Conservation (phyloP, 2,113 vertebrate species). For the Apodemus sylvaticus region DNA sequence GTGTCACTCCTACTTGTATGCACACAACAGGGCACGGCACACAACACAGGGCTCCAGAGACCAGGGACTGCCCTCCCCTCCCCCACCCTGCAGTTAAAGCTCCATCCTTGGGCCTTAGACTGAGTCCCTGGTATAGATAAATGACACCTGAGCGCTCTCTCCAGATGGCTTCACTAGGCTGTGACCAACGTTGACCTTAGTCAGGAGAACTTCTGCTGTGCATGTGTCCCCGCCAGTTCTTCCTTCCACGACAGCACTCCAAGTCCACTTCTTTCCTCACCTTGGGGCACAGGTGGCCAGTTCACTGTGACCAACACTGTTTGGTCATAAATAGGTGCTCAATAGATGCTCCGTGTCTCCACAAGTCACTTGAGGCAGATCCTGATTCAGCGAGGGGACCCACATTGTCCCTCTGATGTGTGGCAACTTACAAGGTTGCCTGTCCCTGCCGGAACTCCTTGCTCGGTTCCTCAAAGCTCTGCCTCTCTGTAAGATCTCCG, state of each 20-base stretch:
- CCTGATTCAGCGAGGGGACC: not conserved
- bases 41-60: not conserved
- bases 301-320: not conserved
- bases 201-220: not conserved
- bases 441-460: not conserved
- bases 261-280: not conserved
- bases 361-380: not conserved
- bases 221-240: not conserved
- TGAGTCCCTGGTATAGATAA: not conserved
- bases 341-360: not conserved
- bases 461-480: not conserved
- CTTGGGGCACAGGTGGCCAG: not conserved
- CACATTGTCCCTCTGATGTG: not conserved
- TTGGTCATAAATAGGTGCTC: not conserved
- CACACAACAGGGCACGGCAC: not conserved
- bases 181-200: not conserved
- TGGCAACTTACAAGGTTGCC: not conserved
- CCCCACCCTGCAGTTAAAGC: not conserved
- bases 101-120: not conserved
- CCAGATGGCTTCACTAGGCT: not conserved
- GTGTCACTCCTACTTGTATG: not conserved
- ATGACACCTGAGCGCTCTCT: not conserved
- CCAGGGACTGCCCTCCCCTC: too few species aligned
- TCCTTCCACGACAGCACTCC: not conserved
- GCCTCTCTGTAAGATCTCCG: not conserved